Evolutionary conservation across 1,140 invertebrate species (phyloP).

Genomic region (Drosophila pseudoobscura): DNA sequence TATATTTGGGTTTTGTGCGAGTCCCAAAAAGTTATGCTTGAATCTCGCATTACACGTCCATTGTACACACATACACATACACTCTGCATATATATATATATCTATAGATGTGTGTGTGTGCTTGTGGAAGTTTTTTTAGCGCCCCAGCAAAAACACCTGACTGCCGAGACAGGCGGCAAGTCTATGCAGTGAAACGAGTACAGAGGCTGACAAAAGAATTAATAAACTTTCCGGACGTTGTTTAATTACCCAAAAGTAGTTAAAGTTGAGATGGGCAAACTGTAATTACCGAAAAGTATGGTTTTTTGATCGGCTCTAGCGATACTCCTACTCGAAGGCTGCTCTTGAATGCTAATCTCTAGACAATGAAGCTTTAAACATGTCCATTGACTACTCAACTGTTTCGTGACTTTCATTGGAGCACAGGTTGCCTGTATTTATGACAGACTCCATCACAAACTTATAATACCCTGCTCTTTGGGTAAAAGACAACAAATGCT

Average conservation of each 20-base stretch:
- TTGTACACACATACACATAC: no score
- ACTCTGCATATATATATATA: no score
- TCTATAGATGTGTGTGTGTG: constrained; percentile 2
- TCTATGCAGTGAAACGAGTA: constrained; percentile 18
- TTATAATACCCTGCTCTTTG: constrained; percentile 10
- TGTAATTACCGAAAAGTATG: constrained; percentile 25
- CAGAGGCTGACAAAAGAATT: constrained; percentile 37
- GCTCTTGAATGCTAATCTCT: no score
- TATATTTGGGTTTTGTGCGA: constrained; percentile 25
- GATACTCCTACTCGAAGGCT: no score
- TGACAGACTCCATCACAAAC: constrained; percentile 7
- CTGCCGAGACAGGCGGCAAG: constrained; percentile 35
- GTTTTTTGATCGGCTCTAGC: not conserved
- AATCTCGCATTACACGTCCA: constrained; percentile 46
- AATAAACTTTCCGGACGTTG: constrained; percentile 41
- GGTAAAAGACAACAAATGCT: constrained; percentile 13
- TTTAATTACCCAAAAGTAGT: constrained; percentile 32
- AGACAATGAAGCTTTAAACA: no score
- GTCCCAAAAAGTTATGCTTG: constrained; percentile 55
- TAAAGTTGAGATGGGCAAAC: constrained; percentile 24
- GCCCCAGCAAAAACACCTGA: constrained; percentile 51
- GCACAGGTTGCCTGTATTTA: not conserved
- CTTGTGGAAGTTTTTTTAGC: constrained; percentile 47
- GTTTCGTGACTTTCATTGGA: not conserved
- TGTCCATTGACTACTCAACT: not conserved